Evolutionary conservation across 2,797 vertebrate genomes (phyloP).

Genomic region (Phaenicophaeus curvirostris): DNA sequence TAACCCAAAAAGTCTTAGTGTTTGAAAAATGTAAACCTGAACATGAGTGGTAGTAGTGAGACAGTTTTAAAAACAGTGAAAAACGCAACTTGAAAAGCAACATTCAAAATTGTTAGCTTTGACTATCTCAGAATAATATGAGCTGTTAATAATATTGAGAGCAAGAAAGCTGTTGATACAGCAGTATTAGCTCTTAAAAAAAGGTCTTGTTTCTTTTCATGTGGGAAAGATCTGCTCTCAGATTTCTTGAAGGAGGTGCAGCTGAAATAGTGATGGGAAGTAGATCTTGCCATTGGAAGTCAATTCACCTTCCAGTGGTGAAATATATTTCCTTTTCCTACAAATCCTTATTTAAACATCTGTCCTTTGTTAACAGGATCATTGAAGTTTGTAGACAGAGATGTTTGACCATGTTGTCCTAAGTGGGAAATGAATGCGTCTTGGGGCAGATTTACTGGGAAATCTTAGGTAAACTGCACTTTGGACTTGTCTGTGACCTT

Average conservation of each 20-base stretch:
- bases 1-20: not conserved
- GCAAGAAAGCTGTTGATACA: not conserved
- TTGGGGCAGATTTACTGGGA: not conserved
- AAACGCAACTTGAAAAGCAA: not conserved
- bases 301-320: fast-evolving
- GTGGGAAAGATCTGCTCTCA: not conserved
- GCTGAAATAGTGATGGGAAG: not conserved
- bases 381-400: not conserved
- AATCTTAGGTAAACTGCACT: not conserved
- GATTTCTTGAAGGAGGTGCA: not conserved
- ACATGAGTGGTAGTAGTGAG: not conserved
- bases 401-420: not conserved
- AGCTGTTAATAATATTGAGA: not conserved
- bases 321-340: not conserved
- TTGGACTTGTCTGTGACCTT: not conserved
- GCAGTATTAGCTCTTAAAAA: not conserved
- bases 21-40: not conserved
- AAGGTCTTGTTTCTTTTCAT: not conserved
- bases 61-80: not conserved
- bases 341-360: not conserved
- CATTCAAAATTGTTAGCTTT: not conserved
- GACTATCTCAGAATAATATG: not conserved
- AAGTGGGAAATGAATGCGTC: not conserved
- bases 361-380: not conserved
- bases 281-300: not conserved